Evolutionary conservation across 2,797 vertebrate species (phyloP).

Genomic region (Anas georgica): DNA sequence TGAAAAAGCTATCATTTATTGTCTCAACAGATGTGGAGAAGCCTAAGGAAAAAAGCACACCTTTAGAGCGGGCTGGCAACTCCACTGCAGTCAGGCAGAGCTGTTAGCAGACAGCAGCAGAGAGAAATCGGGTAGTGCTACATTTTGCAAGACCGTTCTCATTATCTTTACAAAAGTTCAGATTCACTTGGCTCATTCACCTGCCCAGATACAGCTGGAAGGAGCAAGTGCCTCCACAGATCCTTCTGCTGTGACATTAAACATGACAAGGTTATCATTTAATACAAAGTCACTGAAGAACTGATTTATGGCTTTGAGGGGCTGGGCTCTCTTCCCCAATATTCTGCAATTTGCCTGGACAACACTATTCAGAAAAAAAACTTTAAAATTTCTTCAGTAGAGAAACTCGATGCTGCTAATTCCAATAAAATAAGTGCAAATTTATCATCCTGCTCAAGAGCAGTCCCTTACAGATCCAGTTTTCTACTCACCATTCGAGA

Average conservation of each 20-base stretch:
- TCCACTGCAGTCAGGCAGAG: background rate
- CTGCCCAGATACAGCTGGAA: slow-evolving; percentile 23
- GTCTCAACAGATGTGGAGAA: background rate
- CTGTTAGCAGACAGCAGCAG: background rate
- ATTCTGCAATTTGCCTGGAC: slow-evolving; percentile 32
- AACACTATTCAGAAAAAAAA: slow-evolving; percentile 29
- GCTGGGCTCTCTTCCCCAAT: background rate
- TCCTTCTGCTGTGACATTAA: slow-evolving; percentile 77
- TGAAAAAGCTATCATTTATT: background rate
- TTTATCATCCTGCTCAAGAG: background rate
- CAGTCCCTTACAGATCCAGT: background rate
- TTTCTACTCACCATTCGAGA: background rate
- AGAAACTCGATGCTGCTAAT: background rate
- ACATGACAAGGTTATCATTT: slow-evolving; percentile 80
- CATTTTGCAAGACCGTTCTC: background rate
- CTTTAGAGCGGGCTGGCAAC: background rate
- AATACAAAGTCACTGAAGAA: slow-evolving; percentile 59
- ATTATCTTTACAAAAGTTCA: slow-evolving; percentile 10
- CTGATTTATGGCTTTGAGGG: slow-evolving; percentile 73
- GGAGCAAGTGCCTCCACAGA: slow-evolving; percentile 63
- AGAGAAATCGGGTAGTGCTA: background rate
- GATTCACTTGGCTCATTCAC: slow-evolving; percentile 59
- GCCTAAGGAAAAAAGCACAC: background rate
- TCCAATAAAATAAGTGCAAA: background rate
- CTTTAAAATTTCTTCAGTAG: slow-evolving; percentile 27